Base-by-base conservation (phyloP, 2,113 vertebrate genomes). In the Xiphophorus hellerii region DNA sequence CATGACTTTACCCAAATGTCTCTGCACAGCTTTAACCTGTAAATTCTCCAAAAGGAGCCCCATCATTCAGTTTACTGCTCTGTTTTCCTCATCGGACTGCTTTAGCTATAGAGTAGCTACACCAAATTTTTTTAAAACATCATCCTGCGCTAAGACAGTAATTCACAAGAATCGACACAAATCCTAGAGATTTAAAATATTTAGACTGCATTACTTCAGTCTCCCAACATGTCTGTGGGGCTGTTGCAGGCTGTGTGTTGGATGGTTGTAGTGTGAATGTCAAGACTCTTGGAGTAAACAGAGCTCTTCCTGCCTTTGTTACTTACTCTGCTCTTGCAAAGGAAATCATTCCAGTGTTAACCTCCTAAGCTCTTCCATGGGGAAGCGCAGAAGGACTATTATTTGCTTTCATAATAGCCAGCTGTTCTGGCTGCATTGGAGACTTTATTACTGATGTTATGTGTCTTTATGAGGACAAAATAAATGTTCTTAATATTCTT, bases 301-400 rank as follows among this genome's bases (percentile, higher is more conserved):
- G 0, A 80, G 28, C 73, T 72, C 69, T 89, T 91, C 88, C 87
- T 90, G 81, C 80, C 84, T 90, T 92, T 91, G 85, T 90, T 77
- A 65, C 60, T 60, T 3, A 1, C 54, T 37, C 9, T 0, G 62
- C 74, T 79, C 71, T 20, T 65, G 27, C 13, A 54, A n/a, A 37
- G 61, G 39, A 30, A 60, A 66, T 69, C 25, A 60, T 74, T 58
- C 28, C 20, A 71, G 58, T 5, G 48, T 5, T 0, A 76, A 69
- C 58, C 62, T 48, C 28, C 64, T 20, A 39, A 35, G 15, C 15
- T 29, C 68, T 51, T n/a, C 66, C n/a, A 37, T 10, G 31, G 54
- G n/a, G 29, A 65, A 62, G 64, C 39, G 13, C 35, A 58, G 5
- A 8, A 8, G 25, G n/a, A 69, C 42, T 25, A 42, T 39, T n/a